Evolutionary conservation across 1,140 invertebrate species (phyloP), one percentile per base, ranked within the genome.

Genomic region (Zaprionus taronus): DNA sequence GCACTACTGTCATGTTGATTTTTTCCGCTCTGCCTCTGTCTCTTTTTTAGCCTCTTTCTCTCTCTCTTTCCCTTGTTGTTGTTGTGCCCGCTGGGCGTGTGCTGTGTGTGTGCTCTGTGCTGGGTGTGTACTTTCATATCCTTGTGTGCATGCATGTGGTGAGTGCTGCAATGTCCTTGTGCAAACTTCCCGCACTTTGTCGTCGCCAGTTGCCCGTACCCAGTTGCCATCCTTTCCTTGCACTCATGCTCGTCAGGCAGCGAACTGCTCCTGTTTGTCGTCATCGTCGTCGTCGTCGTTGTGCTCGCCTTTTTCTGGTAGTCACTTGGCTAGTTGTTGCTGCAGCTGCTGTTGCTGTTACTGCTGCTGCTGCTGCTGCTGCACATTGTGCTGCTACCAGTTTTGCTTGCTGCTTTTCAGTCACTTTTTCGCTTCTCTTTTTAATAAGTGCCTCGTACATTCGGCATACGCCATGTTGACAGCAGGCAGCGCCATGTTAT

Each of bases 121-220:
- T 47, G 69, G 51, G 63, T 81, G 56, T 69, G 78, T 66, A 41
- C 76, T 71, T 70, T 87, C 74, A 89, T 87, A 87, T 89, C 84
- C 81, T 89, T 87, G 78, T 87, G 84, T 87, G 84, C 85, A 90
- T 90, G 85, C 85, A 90, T 89, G 85, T 89, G 85, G 85, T 82
- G 81, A 81, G 28, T 82, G 86, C 85, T 82, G 86, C 85, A 90
- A 90, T 90, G 83, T 87, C 83, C 84, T 87, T 87, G 83, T 81
- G 86, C 85, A 90, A 90, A 90, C 85, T 90, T 91, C 79, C 84
- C 84, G 78, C 81, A 87, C 80, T 89, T 87, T 89, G 84, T 89
- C 83, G 83, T 83, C 61, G 75, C 66, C 72, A 22, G 65, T 69
- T 74, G 57, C 44, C 28, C 36, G 57, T 72, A 87, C 60, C 72